Conservation (phyloP, 2,797 vertebrate genomes). For the Gallinago solitaria region DNA sequence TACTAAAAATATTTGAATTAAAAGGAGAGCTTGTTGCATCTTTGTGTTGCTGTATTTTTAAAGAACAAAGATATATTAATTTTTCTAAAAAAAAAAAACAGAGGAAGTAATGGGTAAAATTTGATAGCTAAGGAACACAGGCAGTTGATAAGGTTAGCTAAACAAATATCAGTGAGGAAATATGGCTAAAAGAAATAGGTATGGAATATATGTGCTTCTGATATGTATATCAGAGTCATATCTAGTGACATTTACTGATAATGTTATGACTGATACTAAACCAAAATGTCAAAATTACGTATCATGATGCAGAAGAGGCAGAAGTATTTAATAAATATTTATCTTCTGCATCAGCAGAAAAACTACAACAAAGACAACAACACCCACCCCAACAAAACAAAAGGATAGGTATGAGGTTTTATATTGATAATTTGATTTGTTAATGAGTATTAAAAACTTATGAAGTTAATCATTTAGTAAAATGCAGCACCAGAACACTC, state of each 20-base stretch:
- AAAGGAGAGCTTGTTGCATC: neutral
- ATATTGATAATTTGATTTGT: neutral
- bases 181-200: neutral
- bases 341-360: neutral
- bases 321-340: neutral
- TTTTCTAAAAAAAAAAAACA: no score
- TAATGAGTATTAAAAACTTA: neutral
- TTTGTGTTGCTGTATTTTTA: neutral
- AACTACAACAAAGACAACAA: neutral
- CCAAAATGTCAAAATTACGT: neutral
- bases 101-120: neutral
- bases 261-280: neutral
- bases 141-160: neutral
- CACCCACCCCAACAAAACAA: fast-evolving
- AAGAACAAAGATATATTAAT: neutral
- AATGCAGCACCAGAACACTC: neutral
- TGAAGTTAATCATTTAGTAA: neutral
- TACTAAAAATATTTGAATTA: neutral
- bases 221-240: neutral
- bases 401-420: neutral
- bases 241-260: neutral
- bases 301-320: neutral
- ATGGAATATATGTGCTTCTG: neutral
- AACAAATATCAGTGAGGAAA: neutral
- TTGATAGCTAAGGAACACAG: neutral